phyloP scores from a whole-genome alignment of 2,797 vertebrate genomes.

The Sibirionetta formosa region DNA sequence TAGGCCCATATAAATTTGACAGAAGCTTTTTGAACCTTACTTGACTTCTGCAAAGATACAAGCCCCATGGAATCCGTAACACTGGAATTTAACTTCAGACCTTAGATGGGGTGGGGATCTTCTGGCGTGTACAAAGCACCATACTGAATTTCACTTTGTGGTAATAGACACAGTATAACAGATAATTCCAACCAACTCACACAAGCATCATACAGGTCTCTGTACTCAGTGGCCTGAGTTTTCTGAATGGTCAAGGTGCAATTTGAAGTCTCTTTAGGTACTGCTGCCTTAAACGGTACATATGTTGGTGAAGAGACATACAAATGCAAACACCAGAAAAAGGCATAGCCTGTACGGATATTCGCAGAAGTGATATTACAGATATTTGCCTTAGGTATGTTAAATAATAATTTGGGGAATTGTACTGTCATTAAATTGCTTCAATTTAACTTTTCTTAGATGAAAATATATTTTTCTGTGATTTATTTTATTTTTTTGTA shows the following conservation, averaged over 20 bases:
- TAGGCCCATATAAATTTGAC: neutral
- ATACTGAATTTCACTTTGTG: neutral
- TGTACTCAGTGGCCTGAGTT: neutral
- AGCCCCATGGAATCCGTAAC: neutral
- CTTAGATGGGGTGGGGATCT: slow-evolving; percentile 7
- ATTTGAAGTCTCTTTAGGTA: neutral
- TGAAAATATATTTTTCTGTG: neutral
- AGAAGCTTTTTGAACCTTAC: slow-evolving; percentile 7
- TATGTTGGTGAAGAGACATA: neutral
- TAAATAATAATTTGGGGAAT: neutral
- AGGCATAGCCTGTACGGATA: neutral
- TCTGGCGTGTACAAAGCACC: neutral
- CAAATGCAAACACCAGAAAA: neutral
- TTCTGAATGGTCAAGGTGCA: neutral
- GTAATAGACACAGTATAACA: neutral
- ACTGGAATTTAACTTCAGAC: slow-evolving; percentile 21
- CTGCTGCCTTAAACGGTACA: neutral
- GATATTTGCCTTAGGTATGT: neutral
- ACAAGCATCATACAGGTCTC: neutral
- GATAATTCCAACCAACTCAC: neutral
- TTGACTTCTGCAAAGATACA: slow-evolving; percentile 37
- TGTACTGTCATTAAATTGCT: neutral
- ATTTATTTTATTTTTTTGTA: neutral
- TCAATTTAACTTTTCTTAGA: neutral
- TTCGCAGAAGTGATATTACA: neutral